Base-by-base conservation (phyloP, 2,888 invertebrate genomes). In the Ormyrus labotus region DNA sequence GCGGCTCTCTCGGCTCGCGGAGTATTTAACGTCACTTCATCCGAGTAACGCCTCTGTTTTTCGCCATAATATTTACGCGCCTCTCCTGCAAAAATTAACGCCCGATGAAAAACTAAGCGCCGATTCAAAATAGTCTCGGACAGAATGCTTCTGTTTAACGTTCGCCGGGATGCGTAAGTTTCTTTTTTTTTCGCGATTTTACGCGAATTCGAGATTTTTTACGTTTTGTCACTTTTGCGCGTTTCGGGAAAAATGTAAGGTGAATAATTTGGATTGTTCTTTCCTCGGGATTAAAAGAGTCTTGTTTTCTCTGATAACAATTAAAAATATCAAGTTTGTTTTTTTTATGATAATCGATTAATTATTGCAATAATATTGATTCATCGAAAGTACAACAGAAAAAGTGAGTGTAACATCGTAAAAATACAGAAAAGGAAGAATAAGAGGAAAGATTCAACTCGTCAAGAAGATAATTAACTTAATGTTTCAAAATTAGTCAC, bases 21-120 rank as follows among this genome's bases (percentile, higher is more conserved):
- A 57, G 58, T 74, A 67, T 61, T 78, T 68, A 67, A 73, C 67
- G 58, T 67, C 67, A 58, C 53, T 64, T 64, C 63, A 11, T 57
- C 47, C 34, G 34, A 34, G 34, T 34, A 34, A 34, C 34, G 4
- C 34, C 6, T 50, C n/a, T 69, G 76, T 68, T 76, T 68, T 55
- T 47, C 51, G 13, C 11, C 19, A 76, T 61, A 76, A 76, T 68
- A 76, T 76, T 76, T 76, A 34, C 13, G 61, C 60, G 75, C 76
- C 61, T 58, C 34, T 45, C 48, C 34, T 19, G 55, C 61, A 50
- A 58, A 76, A 68, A 76, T 69, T 68, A 65, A 61, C 51, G 51
- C n/a, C 10, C 9, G 9, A 48, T 55, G 55, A 64, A 65, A 65
- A 65, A 73, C 13, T 64, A 57, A 5, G 47, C 53, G 19, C 65